A percentile compares a stretch with the other conserved stretches of the same genome.
Conservation (phyloP, 2,797 vertebrate species). For the Myoxocephalus aenaeus region DNA sequence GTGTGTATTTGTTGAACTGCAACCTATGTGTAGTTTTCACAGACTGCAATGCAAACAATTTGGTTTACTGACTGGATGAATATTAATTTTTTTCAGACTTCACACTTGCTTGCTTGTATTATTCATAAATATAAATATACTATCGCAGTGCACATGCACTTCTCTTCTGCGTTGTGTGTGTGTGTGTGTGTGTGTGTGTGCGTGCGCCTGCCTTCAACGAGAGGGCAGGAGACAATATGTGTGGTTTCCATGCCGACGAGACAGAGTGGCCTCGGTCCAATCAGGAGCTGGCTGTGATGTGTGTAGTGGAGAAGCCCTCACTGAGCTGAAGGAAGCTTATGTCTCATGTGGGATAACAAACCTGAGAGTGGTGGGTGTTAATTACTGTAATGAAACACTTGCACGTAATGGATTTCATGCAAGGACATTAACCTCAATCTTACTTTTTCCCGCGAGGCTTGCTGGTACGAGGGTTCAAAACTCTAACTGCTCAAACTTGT, state of each 20-base stretch:
- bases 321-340: slow-evolving; percentile 14
- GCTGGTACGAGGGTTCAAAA: background rate
- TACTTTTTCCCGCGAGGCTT: background rate
- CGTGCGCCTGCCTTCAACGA: too few species aligned
- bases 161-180: too few species aligned
- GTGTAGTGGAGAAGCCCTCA: background rate
- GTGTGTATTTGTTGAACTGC: too few species aligned
- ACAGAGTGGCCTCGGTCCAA: background rate
- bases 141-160: background rate
- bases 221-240: background rate
- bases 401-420: background rate
- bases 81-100: too few species aligned
- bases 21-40: too few species aligned
- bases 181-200: background rate
- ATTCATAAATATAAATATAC: background rate
- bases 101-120: background rate
- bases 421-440: background rate
- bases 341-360: background rate
- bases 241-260: slow-evolving; percentile 7
- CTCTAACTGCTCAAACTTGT: background rate
- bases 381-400: background rate
- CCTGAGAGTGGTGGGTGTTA: background rate
- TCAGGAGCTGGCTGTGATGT: background rate
- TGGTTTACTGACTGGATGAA: too few species aligned
- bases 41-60: too few species aligned